These are phyloP conservation scores for Heliornis fulica DNA, from an alignment of 2,113 vertebrate genomes.

Conservation along the genomic window DNA sequence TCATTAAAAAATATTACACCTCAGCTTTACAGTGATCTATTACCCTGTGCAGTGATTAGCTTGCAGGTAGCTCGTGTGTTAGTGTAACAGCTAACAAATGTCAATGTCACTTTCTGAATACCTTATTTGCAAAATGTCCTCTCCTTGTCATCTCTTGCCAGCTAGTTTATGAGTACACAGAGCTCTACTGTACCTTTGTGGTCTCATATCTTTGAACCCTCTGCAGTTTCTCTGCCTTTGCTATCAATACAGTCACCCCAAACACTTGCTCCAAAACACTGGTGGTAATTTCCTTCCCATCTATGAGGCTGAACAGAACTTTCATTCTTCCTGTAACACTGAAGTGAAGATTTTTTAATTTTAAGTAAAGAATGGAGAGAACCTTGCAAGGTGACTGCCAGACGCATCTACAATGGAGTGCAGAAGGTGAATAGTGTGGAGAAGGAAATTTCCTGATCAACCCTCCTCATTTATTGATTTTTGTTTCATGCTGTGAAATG, in stretches of 20 bases:
- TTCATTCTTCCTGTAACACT: background rate
- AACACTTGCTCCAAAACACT: background rate
- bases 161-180: background rate
- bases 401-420: background rate
- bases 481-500: background rate
- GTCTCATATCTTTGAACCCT: background rate
- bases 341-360: background rate
- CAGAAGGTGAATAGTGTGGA: background rate
- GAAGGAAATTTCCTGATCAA: background rate
- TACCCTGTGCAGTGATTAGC: background rate
- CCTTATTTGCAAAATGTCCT: background rate
- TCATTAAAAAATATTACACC: background rate
- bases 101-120: conserved; percentile 18
- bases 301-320: background rate
- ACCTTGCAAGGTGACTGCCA: background rate
- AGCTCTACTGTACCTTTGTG: background rate
- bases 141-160: background rate
- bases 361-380: background rate
- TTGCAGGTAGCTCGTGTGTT: background rate
- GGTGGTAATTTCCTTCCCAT: background rate
- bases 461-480: background rate
- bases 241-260: background rate
- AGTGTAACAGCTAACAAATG: background rate
- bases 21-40: conserved; percentile 7
- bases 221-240: background rate